Conservation (phyloP, 2,888 invertebrate genomes). For the Pammene aurita region DNA sequence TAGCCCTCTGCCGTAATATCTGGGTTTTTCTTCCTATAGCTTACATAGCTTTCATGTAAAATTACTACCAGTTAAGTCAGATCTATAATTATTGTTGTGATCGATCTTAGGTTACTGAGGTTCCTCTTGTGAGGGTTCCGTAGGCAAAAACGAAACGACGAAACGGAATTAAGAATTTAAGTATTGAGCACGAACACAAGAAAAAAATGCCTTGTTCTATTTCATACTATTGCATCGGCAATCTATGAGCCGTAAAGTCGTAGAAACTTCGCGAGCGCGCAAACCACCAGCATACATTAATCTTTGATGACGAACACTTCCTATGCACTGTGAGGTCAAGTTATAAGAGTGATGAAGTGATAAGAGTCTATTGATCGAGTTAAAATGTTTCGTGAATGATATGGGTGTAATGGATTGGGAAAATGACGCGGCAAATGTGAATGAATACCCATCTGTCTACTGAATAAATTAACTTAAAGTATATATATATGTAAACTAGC, state of each 20-base stretch:
- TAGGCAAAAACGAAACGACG: too few species aligned
- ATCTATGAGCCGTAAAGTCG: too few species aligned
- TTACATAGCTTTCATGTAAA: neutral
- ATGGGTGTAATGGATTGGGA: conserved; percentile 35
- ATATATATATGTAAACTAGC: too few species aligned
- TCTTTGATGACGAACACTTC: neutral
- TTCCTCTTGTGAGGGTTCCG: too few species aligned
- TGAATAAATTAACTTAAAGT: too few species aligned
- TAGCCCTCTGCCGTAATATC: conserved; percentile 36
- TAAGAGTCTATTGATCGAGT: too few species aligned
- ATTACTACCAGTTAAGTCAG: neutral
- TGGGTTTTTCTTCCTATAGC: neutral
- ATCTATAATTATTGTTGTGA: neutral
- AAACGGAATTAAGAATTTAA: too few species aligned
- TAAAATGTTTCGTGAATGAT: neutral
- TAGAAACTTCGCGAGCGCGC: too few species aligned
- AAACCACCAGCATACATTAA: neutral
- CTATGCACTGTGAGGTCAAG: neutral
- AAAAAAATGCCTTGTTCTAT: too few species aligned
- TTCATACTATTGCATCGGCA: too few species aligned
- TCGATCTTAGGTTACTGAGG: too few species aligned
- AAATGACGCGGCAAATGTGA: conserved; percentile 35
- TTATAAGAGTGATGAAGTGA: neutral
- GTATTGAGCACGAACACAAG: too few species aligned
- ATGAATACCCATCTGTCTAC: conserved; percentile 3